Conservation (phyloP, 2,113 vertebrate genomes). For the Siphamia tubifer region DNA sequence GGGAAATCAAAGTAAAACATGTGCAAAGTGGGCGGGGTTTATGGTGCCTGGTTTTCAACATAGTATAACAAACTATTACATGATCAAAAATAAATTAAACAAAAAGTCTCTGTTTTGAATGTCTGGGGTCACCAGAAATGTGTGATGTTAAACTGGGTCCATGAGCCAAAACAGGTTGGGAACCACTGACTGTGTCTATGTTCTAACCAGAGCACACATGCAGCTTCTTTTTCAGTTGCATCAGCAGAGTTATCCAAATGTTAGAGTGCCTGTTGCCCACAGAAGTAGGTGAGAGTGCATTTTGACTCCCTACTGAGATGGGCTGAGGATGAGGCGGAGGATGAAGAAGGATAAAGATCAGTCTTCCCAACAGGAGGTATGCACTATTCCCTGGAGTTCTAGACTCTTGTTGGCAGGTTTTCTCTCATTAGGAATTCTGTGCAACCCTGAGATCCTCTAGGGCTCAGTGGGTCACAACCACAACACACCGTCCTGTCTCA, state of each 20-base stretch:
- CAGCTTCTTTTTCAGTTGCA: slow-evolving; percentile 6
- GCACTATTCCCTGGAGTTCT: slow-evolving; percentile 37
- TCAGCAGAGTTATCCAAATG: background rate
- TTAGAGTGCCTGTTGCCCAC: background rate
- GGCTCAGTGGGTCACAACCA: slow-evolving; percentile 21
- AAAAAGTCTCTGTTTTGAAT: too few species aligned
- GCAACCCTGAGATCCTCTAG: slow-evolving; percentile 21
- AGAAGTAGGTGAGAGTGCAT: background rate
- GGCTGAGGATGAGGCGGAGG: background rate
- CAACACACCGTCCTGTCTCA: slow-evolving; percentile 30
- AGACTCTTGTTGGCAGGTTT: slow-evolving; percentile 43
- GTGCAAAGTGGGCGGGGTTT: too few species aligned
- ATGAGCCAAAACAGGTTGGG: too few species aligned
- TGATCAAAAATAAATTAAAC: too few species aligned
- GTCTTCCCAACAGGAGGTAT: slow-evolving; percentile 16
- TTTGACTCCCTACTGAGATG: background rate
- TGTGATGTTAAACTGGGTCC: too few species aligned
- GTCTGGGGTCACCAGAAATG: too few species aligned
- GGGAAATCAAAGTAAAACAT: too few species aligned
- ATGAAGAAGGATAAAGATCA: slow-evolving; percentile 18
- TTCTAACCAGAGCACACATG: background rate
- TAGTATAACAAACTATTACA: too few species aligned
- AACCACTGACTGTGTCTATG: too few species aligned
- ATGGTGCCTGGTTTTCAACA: too few species aligned
- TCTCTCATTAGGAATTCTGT: slow-evolving; percentile 67